Conservation (phyloP, 2,888 invertebrate genomes). For the Agonopterix subpropinquella region DNA sequence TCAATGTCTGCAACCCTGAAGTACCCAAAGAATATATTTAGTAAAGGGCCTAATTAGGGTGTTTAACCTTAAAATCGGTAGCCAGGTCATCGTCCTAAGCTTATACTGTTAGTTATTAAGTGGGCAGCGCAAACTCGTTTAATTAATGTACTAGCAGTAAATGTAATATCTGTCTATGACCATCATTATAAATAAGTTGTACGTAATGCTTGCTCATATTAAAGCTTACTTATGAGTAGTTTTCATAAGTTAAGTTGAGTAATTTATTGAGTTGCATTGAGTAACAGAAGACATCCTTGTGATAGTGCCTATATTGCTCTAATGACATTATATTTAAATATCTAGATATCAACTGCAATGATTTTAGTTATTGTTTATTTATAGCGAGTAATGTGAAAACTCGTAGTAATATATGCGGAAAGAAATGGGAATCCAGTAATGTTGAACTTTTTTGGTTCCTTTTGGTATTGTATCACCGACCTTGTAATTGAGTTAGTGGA, state of each 20-base stretch:
- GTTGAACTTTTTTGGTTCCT: constrained; percentile 17
- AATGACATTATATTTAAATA: no score
- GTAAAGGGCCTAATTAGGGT: background rate
- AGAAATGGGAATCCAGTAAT: constrained; percentile 20
- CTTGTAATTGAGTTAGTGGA: constrained; percentile 34
- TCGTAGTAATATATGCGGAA: constrained; percentile 8
- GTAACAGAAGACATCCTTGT: no score
- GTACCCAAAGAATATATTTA: background rate
- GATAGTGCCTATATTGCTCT: no score
- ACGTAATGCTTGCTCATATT: constrained; percentile 5
- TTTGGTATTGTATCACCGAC: constrained; percentile 20
- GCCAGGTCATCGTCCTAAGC: constrained; percentile 3
- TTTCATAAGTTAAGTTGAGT: background rate
- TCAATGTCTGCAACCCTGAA: no score
- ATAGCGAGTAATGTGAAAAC: background rate
- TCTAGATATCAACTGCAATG: no score
- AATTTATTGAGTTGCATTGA: background rate
- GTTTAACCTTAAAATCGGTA: no score
- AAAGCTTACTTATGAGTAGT: background rate
- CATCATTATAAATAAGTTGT: constrained; percentile 8
- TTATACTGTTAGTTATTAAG: constrained; percentile 5
- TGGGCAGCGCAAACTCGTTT: constrained; percentile 7
- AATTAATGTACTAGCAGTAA: constrained; percentile 7
- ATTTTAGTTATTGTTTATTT: no score
- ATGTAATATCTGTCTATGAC: constrained; percentile 6